These are phyloP conservation scores for Psephotus haematonotus DNA, from an alignment of 2,113 vertebrate species.

Conservation along the genomic window DNA sequence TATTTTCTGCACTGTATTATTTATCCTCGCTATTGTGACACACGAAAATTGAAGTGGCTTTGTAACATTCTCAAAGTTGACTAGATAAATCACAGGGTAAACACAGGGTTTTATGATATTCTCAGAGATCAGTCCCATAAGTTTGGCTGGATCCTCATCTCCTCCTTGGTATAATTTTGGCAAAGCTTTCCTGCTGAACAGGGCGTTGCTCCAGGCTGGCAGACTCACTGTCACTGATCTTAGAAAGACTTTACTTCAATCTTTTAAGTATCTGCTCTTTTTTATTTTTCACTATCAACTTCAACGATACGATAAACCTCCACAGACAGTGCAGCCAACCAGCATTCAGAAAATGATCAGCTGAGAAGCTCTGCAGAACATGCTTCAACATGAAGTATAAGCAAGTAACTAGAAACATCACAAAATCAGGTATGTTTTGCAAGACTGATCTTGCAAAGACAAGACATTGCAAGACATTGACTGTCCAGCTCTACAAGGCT, in stretches of 20 bases:
- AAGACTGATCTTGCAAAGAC: background rate
- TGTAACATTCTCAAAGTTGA: background rate
- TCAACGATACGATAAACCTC: background rate
- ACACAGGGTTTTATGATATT: background rate
- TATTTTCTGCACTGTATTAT: constrained; percentile 1
- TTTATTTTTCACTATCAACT: background rate
- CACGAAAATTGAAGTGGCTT: constrained; percentile 10
- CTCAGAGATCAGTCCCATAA: background rate
- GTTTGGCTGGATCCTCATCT: background rate
- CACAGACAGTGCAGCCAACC: background rate
- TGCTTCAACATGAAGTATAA: background rate
- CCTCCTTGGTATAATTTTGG: background rate
- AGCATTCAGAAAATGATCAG: background rate
- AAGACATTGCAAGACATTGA: background rate
- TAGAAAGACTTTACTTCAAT: background rate
- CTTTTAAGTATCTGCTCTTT: background rate
- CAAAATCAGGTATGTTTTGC: background rate
- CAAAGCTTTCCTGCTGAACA: background rate
- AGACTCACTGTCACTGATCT: background rate
- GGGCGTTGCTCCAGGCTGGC: background rate
- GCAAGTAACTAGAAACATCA: background rate
- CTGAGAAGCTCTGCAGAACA: background rate
- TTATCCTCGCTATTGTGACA: background rate
- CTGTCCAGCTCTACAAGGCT: background rate
- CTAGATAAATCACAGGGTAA: constrained; percentile 20